phyloP scores from a whole-genome alignment of 2,888 invertebrate genomes.

The Ochropleura plecta region DNA sequence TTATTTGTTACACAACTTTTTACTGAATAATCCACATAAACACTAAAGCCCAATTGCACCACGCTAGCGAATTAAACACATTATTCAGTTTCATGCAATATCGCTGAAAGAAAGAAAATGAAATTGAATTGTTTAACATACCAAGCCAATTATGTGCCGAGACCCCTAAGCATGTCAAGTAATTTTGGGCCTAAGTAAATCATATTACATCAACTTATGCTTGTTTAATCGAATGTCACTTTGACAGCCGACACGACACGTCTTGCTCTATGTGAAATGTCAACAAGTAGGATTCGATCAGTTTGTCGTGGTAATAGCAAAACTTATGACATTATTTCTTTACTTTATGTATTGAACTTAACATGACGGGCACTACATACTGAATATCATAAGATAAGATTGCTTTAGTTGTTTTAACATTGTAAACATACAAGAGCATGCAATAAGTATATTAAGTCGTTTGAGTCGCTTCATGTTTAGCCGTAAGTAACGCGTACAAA shows the following conservation, averaged over 20 bases:
- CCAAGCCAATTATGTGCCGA: neutral
- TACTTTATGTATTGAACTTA: neutral
- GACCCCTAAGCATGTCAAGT: neutral
- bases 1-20: neutral
- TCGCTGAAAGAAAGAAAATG: neutral
- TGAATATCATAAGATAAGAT: neutral
- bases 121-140: neutral
- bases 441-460: no score
- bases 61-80: neutral
- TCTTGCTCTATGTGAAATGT: neutral
- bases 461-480: no score
- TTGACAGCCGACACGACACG: constrained; percentile 7
- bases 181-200: constrained; percentile 13
- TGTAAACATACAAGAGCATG: no score
- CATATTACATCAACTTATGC: neutral
- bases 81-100: neutral
- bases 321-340: neutral
- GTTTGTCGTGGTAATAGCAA: neutral
- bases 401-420: no score
- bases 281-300: neutral
- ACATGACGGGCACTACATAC: no score
- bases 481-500: no score
- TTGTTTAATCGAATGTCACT: constrained; percentile 28
- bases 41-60: neutral
- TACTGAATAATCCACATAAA: neutral